phyloP scores from a whole-genome alignment of 2,113 vertebrate species.

The Sinosuthora webbiana region DNA sequence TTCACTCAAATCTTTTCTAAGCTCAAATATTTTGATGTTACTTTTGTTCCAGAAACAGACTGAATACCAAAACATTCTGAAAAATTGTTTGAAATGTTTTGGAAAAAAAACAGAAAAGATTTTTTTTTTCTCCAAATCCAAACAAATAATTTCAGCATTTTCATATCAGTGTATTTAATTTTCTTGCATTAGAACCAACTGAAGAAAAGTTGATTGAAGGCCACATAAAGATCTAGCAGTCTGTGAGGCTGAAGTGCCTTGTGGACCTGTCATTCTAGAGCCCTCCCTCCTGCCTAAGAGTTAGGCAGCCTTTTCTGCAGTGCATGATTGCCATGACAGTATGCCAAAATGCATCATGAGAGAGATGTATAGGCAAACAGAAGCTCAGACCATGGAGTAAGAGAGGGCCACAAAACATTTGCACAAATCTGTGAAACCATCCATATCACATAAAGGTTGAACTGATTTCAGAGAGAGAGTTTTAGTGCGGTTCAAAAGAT shows the following conservation, averaged over 20 bases:
- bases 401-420: not conserved
- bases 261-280: not conserved
- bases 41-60: not conserved
- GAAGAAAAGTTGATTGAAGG: not conserved
- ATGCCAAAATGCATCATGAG: not conserved
- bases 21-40: not conserved
- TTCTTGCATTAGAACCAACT: not conserved
- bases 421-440: not conserved
- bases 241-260: not conserved
- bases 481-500: not conserved
- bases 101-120: accelerated
- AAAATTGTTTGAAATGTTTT: not conserved
- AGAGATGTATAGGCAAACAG: not conserved
- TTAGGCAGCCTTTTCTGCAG: not conserved
- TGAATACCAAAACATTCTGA: not conserved
- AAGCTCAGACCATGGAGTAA: not conserved
- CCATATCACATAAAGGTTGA: not conserved
- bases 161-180: not conserved
- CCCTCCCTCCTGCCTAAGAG: not conserved
- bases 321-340: not conserved
- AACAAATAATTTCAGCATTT: not conserved
- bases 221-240: not conserved
- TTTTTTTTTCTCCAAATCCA: not conserved
- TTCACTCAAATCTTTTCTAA: not conserved
- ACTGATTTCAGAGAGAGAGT: not conserved